Base-by-base conservation (phyloP, 1,140 invertebrate species). In the Sarcophaga bullata region DNA sequence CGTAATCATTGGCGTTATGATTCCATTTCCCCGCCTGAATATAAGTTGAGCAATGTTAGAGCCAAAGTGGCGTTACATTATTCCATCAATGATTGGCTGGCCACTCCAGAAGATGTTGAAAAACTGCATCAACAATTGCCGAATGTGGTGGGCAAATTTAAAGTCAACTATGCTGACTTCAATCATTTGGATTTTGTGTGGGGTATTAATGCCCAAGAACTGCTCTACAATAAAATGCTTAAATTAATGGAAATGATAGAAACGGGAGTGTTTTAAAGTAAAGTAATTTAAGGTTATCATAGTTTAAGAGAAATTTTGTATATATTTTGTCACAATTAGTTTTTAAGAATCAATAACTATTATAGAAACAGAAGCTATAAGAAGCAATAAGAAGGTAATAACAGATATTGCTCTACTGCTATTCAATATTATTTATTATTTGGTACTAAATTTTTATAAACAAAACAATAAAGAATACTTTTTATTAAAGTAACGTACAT, bases 51-150 rank as follows among this genome's bases (percentile, higher is more conserved):
- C 52, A 92, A 91, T 76, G 91, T 95, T 7, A 91, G 85, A 10
- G 90, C 92, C 15, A 95, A 94, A 15, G 91, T 94, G 2, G 92
- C 92, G 0, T 84, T 95, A 1, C 94, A 94, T 84, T 95, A 92
- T 84, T 93, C 93, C 47, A 88, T 92, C 8, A 92, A 93, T 37
- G 95, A 96, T 85, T 92, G 92, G 92, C 85, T 94, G 7, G 91
- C 92, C 4, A 87, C 91, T 73, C 90, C 92, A 2, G 86, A 87
- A 54, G 93, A 92, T 85, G 90, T 92, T 0, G 86, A 88, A 9
- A 84, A 84, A 9, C 84, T 93, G 13, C 86, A 87, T 81, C 85
- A 84, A 0, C 83, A 86, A 17, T 84, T 94, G 13, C 87, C 87
- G 0, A 92, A 92, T 85, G 85, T 90, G 4, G 85, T 92, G 0